Percentiles rank a stretch among this genome's conserved stretches.
phyloP scores from a whole-genome alignment of 1,140 invertebrate genomes.

The Brachionus manjavacas region DNA sequence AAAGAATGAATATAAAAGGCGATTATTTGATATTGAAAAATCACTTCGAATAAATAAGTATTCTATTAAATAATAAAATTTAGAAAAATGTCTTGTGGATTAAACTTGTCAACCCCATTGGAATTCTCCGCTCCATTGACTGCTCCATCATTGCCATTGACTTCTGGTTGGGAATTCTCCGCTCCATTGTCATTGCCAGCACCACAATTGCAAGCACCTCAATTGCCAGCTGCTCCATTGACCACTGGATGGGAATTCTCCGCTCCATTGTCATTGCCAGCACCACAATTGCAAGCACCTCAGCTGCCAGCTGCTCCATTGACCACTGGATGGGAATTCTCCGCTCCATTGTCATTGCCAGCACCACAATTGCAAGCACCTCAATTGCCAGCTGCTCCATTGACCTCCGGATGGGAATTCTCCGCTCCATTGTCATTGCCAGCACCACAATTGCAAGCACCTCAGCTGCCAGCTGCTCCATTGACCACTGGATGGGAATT shows the following conservation, averaged over 20 bases:
- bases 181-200: neutral
- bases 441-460: too few species aligned
- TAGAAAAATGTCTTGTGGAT: neutral
- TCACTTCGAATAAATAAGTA: neutral
- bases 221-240: neutral
- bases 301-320: neutral
- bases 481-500: too few species aligned
- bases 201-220: neutral
- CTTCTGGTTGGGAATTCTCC: neutral
- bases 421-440: too few species aligned
- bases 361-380: neutral
- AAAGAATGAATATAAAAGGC: neutral
- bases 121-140: neutral
- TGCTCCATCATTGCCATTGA: neutral
- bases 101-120: neutral
- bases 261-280: neutral
- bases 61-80: neutral
- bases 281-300: neutral
- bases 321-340: neutral
- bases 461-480: too few species aligned
- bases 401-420: too few species aligned
- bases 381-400: neutral
- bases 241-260: neutral
- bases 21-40: neutral
- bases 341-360: neutral